A percentile compares a stretch with the other conserved stretches of the same genome.
Evolutionary conservation across 2,888 invertebrate genomes (phyloP).

Genomic region (Ischnus inquisitorius): DNA sequence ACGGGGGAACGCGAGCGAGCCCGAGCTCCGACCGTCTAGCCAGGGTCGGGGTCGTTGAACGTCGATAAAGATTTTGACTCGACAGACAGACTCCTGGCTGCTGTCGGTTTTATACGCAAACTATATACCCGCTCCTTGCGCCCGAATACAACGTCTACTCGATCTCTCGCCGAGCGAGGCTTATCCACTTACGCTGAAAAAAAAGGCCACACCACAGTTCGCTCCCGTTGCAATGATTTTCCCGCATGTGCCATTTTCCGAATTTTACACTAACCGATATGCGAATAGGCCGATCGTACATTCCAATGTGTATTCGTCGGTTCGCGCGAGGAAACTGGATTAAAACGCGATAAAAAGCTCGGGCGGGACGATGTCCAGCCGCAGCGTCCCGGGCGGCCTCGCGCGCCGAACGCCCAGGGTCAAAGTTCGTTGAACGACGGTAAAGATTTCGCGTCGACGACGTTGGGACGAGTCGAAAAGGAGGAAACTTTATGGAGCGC

Average conservation of each 20-base stretch:
- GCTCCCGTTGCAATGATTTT: background rate
- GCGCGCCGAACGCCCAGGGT: conserved; percentile 66
- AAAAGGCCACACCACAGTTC: too few species aligned
- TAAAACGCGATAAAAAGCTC: conserved; percentile 52
- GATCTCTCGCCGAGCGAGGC: background rate
- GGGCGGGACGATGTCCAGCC: conserved; percentile 59
- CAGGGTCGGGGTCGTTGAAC: conserved; percentile 86
- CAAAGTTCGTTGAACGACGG: conserved; percentile 73
- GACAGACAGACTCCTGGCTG: conserved; percentile 71
- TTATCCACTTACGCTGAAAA: background rate
- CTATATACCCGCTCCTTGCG: background rate
- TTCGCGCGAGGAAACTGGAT: background rate
- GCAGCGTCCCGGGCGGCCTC: conserved; percentile 66
- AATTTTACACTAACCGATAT: conserved; percentile 29
- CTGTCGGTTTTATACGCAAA: conserved; percentile 18
- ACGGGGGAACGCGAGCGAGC: conserved; percentile 63
- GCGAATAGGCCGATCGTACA: background rate
- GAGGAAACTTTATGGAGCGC: conserved; percentile 36
- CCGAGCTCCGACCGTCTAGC: conserved; percentile 81
- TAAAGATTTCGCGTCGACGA: conserved; percentile 71
- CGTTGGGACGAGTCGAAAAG: conserved; percentile 51
- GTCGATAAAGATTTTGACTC: conserved; percentile 85
- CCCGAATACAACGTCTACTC: background rate
- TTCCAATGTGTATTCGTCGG: conserved; percentile 19
- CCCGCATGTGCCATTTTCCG: background rate